These are phyloP conservation scores for Meliscaeva auricollis DNA, from an alignment of 2,888 invertebrate species.

Conservation along the genomic window DNA sequence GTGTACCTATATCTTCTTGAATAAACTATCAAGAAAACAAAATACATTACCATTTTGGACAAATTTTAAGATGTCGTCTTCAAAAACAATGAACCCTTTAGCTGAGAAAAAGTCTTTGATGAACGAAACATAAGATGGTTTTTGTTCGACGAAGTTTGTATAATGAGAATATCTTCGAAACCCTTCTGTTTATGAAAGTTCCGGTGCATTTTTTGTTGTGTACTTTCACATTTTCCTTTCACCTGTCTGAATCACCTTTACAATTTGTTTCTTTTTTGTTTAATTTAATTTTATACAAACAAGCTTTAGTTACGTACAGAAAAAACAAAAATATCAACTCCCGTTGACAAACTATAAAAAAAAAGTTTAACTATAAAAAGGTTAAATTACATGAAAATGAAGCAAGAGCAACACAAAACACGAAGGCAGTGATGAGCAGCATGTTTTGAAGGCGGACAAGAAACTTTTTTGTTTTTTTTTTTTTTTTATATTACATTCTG, in stretches of 20 bases:
- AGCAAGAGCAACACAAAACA: constrained; percentile 5
- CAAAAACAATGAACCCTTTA: neutral
- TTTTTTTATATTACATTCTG: neutral
- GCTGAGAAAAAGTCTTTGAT: neutral
- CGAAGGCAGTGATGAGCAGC: constrained; percentile 13
- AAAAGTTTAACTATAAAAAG: constrained; percentile 57
- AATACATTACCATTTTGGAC: neutral
- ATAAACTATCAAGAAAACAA: neutral
- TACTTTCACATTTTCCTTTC: constrained; percentile 10
- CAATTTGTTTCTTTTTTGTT: constrained; percentile 15
- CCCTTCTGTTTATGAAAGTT: constrained; percentile 33
- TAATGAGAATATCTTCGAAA: constrained; percentile 13
- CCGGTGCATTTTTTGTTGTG: constrained; percentile 1
- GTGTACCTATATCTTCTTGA: too few species aligned
- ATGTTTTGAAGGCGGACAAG: constrained; percentile 26
- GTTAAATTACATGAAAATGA: constrained; percentile 50
- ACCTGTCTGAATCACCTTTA: constrained; percentile 31
- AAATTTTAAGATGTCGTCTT: neutral
- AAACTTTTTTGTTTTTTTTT: constrained; percentile 4
- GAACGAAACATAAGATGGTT: neutral
- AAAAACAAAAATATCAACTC: constrained; percentile 11
- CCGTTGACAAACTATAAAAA: constrained; percentile 61
- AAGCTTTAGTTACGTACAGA: neutral
- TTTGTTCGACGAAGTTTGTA: neutral
- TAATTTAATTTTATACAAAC: constrained; percentile 53